phyloP scores from a whole-genome alignment of 2,113 vertebrate genomes.

The Xiphophorus maculatus region DNA sequence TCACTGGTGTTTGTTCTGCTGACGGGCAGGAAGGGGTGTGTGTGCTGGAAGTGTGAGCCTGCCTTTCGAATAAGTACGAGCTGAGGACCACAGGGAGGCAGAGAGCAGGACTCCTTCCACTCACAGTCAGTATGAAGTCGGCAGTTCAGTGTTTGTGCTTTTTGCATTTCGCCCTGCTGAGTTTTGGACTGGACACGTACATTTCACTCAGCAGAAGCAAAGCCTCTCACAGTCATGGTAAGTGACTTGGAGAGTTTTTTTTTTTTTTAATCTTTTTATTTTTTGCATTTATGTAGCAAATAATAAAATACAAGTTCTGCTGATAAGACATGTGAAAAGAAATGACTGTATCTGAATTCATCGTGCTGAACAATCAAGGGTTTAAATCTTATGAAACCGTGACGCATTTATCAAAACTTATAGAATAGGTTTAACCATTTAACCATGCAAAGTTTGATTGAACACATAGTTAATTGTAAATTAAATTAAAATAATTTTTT shows the following conservation, averaged over 20 bases:
- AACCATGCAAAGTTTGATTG: neutral
- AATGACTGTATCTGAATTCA: neutral
- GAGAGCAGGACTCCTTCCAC: neutral
- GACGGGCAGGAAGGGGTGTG: constrained; percentile 43
- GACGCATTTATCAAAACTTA: neutral
- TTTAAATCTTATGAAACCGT: neutral
- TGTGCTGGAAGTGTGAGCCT: constrained; percentile 26
- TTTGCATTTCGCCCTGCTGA: constrained; percentile 19
- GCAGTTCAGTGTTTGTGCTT: constrained; percentile 16
- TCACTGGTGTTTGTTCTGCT: neutral
- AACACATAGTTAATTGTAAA: neutral
- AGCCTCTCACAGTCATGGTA: constrained; percentile 34
- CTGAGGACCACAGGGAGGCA: constrained; percentile 1
- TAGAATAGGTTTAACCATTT: too few relatives aligned
- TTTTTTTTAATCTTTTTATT: neutral
- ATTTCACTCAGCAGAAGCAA: neutral
- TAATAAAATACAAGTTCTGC: neutral
- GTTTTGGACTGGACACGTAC: neutral
- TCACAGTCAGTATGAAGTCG: constrained; percentile 35
- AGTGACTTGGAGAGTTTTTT: neutral
- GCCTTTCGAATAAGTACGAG: constrained; percentile 22
- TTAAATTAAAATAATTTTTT: neutral
- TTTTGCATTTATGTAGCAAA: neutral
- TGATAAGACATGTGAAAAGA: neutral
- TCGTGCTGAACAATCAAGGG: neutral